Evolutionary conservation across 1,140 invertebrate genomes (phyloP).

Genomic region (Helicorthomorpha holstii): DNA sequence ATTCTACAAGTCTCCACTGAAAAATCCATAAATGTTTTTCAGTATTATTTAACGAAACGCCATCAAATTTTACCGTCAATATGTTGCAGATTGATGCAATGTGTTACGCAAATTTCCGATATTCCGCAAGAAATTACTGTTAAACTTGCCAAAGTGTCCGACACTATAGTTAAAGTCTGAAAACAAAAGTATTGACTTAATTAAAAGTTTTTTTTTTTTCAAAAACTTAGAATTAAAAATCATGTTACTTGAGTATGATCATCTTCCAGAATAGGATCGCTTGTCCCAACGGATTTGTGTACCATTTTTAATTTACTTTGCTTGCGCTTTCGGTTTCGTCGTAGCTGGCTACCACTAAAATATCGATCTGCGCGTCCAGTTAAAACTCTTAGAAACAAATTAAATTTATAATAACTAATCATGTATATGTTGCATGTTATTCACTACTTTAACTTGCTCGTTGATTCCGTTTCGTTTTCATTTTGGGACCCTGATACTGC

Average conservation of each 20-base stretch:
- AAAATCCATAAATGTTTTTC: background rate
- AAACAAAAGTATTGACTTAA: conserved; percentile 4
- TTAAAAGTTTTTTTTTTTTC: background rate
- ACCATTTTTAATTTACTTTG: background rate
- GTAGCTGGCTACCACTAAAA: background rate
- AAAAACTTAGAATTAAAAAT: background rate
- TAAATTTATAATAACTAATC: background rate
- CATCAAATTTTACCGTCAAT: conserved; percentile 10
- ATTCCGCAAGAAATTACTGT: conserved; percentile 11
- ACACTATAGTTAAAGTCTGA: conserved; percentile 7
- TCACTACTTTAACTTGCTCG: background rate
- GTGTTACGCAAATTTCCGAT: conserved; percentile 9
- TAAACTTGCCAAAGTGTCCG: conserved; percentile 9
- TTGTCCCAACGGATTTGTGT: conserved; percentile 11
- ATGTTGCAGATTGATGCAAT: conserved; percentile 6
- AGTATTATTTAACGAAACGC: background rate
- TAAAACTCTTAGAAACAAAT: background rate
- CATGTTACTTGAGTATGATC: conserved; percentile 8
- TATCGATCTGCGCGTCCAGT: background rate
- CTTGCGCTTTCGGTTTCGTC: background rate
- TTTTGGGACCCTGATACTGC: background rate
- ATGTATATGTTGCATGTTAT: background rate
- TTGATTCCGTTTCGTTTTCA: background rate
- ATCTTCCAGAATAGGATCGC: conserved; percentile 12
- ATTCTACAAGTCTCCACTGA: conserved; percentile 12